These are phyloP conservation scores for Lissonota sp. DNA, from an alignment of 2,888 invertebrate species.

Conservation along the genomic window DNA sequence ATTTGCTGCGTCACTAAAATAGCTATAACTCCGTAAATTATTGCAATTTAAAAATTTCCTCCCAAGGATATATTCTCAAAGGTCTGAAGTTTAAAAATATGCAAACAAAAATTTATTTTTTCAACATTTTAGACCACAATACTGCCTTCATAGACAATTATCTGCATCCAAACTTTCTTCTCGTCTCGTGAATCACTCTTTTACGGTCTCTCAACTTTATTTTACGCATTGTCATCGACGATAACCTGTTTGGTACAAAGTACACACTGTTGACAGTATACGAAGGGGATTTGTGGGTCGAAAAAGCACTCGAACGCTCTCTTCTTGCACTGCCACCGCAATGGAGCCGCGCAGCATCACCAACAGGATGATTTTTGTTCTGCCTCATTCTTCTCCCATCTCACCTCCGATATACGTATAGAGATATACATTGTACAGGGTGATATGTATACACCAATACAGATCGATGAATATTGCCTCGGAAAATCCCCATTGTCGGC, in stretches of 20 bases:
- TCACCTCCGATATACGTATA: slow-evolving; percentile 46
- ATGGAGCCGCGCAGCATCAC: slow-evolving; percentile 27
- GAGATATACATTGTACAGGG: slow-evolving; percentile 28
- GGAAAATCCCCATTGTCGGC: slow-evolving; percentile 59
- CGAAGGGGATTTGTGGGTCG: slow-evolving; percentile 59
- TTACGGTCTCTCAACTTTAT: not conserved
- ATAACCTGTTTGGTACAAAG: slow-evolving; percentile 48
- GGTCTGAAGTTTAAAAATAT: not conserved
- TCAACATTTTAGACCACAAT: not conserved
- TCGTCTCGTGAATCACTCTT: not conserved
- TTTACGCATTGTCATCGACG: slow-evolving; percentile 46
- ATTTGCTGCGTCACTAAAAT: no score
- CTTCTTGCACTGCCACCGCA: slow-evolving; percentile 44
- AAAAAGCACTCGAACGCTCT: slow-evolving; percentile 61
- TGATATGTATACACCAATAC: slow-evolving; percentile 49
- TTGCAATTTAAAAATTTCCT: no score
- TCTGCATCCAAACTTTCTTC: no score
- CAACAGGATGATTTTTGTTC: slow-evolving; percentile 48
- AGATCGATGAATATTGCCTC: slow-evolving; percentile 64
- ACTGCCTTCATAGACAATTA: no score
- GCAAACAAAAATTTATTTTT: not conserved
- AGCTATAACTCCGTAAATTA: no score
- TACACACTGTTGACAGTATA: slow-evolving; percentile 27
- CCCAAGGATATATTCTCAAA: no score
- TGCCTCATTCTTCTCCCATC: slow-evolving; percentile 18